A percentile compares a stretch with the other conserved stretches of the same genome.
Conservation (phyloP, 1,140 invertebrate genomes). For the fruit fly (Drosophila melanogaster) region Release_6_plus_ISO1_MT NT_033779.5:20588501-20589000, state of each 20-base stretch:
- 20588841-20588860: conserved; percentile 61
- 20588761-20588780: conserved; percentile 57
- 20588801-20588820: conserved; percentile 57
- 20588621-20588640: conserved; percentile 18
- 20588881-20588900: conserved; percentile 42
- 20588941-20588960: conserved; percentile 59
- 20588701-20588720: conserved; percentile 20
- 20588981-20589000: conserved; percentile 80
- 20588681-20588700: conserved; percentile 62
- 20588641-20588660: conserved; percentile 70
- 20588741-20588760: conserved; percentile 58
- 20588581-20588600: conserved; percentile 67
- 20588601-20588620: conserved; percentile 28
- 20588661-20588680: conserved; percentile 53
- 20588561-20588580: conserved; percentile 83
- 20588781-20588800: conserved; percentile 73
- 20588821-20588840: conserved; percentile 69
- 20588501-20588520: conserved; percentile 62
- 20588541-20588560: conserved; percentile 73
- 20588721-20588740: conserved; percentile 67
- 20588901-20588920: conserved; percentile 68
- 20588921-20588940: conserved; percentile 74
- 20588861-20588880: conserved; percentile 28
- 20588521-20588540: conserved; percentile 39
- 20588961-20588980: conserved; percentile 79